A percentile compares a stretch with the other conserved stretches of the same genome.
Conservation (phyloP, 2,888 invertebrate genomes). For the Anthoptus insignis region DNA sequence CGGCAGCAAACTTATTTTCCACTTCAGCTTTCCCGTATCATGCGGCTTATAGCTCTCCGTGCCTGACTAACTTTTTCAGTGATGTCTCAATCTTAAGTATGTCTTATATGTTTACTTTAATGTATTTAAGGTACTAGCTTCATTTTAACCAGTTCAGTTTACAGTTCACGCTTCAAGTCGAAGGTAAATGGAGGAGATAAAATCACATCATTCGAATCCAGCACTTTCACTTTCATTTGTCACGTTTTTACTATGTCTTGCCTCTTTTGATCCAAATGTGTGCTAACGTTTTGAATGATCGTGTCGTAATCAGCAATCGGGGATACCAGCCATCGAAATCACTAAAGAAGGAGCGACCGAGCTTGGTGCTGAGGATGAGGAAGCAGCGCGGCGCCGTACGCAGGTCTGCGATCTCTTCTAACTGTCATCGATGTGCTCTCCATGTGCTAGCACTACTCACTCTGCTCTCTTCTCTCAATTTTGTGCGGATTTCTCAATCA, state of each 20-base stretch:
- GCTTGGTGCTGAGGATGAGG: slow-evolving; percentile 89
- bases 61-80: slow-evolving; percentile 52
- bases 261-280: slow-evolving; percentile 61
- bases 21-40: slow-evolving; percentile 69
- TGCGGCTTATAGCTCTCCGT: slow-evolving; percentile 69
- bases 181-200: slow-evolving; percentile 39
- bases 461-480: slow-evolving; percentile 78
- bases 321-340: slow-evolving; percentile 90
- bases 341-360: slow-evolving; percentile 92
- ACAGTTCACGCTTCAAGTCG: slow-evolving; percentile 48
- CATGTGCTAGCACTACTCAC: slow-evolving; percentile 84
- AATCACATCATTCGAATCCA: slow-evolving; percentile 36
- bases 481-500: slow-evolving; percentile 76
- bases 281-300: slow-evolving; percentile 79
- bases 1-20: slow-evolving; percentile 70
- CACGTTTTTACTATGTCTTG: slow-evolving; percentile 60
- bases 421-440: slow-evolving; percentile 84
- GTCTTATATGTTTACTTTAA: slow-evolving; percentile 51
- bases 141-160: slow-evolving; percentile 33
- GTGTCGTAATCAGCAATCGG: slow-evolving; percentile 85
- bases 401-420: slow-evolving; percentile 85
- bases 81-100: slow-evolving; percentile 50
- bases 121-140: slow-evolving; percentile 36
- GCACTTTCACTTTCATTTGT: slow-evolving; percentile 57
- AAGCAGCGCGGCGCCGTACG: slow-evolving; percentile 77